phyloP scores from a whole-genome alignment of 2,797 vertebrate genomes.

The Scleropages formosus region DNA sequence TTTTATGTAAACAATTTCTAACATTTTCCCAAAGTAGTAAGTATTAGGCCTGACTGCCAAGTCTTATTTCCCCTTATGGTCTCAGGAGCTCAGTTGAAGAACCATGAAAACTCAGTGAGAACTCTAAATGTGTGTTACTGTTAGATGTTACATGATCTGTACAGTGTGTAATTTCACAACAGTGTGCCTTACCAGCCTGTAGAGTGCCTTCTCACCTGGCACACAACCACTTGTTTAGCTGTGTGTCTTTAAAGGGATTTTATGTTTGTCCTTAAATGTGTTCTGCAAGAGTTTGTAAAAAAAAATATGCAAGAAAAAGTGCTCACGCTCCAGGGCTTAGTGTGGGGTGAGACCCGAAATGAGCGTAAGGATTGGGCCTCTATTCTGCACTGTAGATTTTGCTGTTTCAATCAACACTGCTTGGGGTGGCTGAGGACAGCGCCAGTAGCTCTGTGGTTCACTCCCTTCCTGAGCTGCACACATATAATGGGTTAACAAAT shows the following conservation, averaged over 20 bases:
- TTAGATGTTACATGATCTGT: background rate
- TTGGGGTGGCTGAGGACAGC: background rate
- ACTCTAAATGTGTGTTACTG: background rate
- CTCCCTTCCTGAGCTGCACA: background rate
- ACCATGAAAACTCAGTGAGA: background rate
- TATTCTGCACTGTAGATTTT: constrained; percentile 1
- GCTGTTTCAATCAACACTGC: too few species aligned
- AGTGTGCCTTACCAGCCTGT: background rate
- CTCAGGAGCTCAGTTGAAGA: too few species aligned
- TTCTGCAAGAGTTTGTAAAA: background rate
- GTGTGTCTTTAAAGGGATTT: too few species aligned
- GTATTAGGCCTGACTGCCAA: background rate
- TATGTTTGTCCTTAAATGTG: too few species aligned
- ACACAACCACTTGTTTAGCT: background rate
- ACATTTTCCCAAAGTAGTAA: background rate
- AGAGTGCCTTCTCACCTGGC: background rate
- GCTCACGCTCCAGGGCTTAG: background rate
- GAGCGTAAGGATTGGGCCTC: background rate
- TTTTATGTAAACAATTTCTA: constrained; percentile 4
- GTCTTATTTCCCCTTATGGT: background rate
- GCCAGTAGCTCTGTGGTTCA: background rate
- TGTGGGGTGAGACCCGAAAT: background rate
- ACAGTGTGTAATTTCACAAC: background rate
- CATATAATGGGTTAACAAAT: background rate
- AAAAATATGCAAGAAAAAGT: background rate